phyloP scores from a whole-genome alignment of 1,140 invertebrate species.

The Melipona quadrifasciata region DNA sequence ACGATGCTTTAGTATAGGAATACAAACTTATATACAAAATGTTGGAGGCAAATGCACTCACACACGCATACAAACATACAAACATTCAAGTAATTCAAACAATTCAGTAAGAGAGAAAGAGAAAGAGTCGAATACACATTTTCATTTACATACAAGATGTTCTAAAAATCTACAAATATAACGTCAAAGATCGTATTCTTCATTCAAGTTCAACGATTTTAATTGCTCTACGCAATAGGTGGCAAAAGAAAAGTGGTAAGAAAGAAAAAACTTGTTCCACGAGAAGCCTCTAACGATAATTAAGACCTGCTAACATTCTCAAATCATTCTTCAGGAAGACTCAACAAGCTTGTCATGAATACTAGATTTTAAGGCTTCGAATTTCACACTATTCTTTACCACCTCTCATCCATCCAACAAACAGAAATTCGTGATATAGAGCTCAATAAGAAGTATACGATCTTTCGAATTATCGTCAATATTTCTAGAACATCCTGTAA shows the following conservation, averaged over 20 bases:
- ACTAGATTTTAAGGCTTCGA: slow-evolving; percentile 37
- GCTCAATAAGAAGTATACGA: slow-evolving; percentile 17
- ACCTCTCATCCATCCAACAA: neutral
- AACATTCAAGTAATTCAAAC: slow-evolving; percentile 28
- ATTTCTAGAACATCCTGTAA: slow-evolving; percentile 26
- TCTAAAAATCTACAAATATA: slow-evolving; percentile 6
- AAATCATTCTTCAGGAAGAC: slow-evolving; percentile 43
- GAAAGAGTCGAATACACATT: slow-evolving; percentile 38
- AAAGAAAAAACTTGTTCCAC: neutral
- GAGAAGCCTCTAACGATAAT: slow-evolving; percentile 27
- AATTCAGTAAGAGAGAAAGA: slow-evolving; percentile 36
- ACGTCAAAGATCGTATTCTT: neutral
- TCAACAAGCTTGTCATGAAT: slow-evolving; percentile 47
- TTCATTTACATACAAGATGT: slow-evolving; percentile 38
- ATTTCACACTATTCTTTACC: neutral
- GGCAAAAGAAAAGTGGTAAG: neutral
- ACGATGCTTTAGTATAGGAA: slow-evolving; percentile 44
- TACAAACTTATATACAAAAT: slow-evolving; percentile 64
- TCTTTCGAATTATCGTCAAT: neutral
- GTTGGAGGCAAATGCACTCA: slow-evolving; percentile 43
- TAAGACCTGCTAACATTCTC: slow-evolving; percentile 43
- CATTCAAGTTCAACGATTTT: neutral
- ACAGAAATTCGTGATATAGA: neutral
- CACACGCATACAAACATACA: slow-evolving; percentile 41
- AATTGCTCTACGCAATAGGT: neutral